These are phyloP conservation scores for Microtus richardsoni DNA, from an alignment of 2,113 vertebrate genomes.

Conservation along the genomic window DNA sequence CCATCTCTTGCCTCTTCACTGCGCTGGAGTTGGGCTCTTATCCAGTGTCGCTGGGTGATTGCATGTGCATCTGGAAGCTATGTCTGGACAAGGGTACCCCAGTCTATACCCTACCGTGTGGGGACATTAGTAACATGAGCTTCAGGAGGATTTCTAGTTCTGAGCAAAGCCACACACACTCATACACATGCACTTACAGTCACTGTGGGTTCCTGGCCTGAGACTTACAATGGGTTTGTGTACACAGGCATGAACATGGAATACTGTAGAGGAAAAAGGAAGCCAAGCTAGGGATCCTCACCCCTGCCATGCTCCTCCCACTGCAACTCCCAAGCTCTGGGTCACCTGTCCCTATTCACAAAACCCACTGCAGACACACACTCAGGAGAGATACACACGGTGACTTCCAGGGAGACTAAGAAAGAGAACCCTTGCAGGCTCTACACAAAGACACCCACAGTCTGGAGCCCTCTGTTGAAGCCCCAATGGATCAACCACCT, in stretches of 20 bases:
- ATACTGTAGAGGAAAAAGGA: background rate
- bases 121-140: background rate
- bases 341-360: background rate
- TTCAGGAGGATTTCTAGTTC: background rate
- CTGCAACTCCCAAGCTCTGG: no score
- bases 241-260: background rate
- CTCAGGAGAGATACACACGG: background rate
- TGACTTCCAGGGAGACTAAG: slow-evolving; percentile 56
- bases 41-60: background rate
- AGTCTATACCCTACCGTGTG: background rate
- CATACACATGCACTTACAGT: background rate
- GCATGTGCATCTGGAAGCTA: background rate
- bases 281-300: background rate
- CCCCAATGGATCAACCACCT: background rate
- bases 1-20: background rate
- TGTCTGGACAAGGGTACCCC: background rate
- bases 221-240: background rate
- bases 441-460: slow-evolving; percentile 72
- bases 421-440: slow-evolving; percentile 65
- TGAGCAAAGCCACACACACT: background rate
- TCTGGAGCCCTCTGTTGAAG: background rate
- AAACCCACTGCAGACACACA: slow-evolving; percentile 13
- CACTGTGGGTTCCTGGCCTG: background rate
- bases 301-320: background rate
- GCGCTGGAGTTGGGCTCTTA: background rate